Conservation (phyloP, 1,140 invertebrate species). For the Lepidurus packardi region DNA sequence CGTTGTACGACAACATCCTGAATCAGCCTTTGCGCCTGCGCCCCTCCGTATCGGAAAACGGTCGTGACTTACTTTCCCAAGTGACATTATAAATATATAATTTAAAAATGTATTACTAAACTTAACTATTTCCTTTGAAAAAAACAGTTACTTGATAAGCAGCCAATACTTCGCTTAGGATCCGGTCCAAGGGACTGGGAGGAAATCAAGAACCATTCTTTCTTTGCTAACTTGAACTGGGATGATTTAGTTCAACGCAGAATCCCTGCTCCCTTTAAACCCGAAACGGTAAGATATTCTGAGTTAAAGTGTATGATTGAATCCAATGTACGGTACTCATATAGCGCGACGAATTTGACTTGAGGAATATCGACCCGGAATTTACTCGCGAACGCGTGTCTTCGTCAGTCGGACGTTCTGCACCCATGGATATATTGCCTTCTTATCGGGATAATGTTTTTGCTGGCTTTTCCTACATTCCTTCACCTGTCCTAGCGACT, state of each 20-base stretch:
- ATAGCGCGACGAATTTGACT: conserved; percentile 51
- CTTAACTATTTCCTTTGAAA: conserved; percentile 25
- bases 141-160: conserved; percentile 54
- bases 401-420: conserved; percentile 39
- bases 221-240: conserved; percentile 56
- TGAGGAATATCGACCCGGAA: conserved; percentile 56
- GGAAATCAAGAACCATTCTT: conserved; percentile 53
- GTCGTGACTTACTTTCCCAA: conserved; percentile 49
- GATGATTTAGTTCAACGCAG: conserved; percentile 50
- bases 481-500: conserved; percentile 38
- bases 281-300: conserved; percentile 51
- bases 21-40: conserved; percentile 51
- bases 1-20: conserved; percentile 59
- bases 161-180: conserved; percentile 52
- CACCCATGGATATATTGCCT: conserved; percentile 32
- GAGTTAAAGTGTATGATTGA: background rate
- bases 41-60: conserved; percentile 48
- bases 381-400: conserved; percentile 55
- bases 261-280: conserved; percentile 55
- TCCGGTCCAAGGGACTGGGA: conserved; percentile 49
- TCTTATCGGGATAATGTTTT: conserved; percentile 48
- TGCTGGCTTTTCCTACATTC: conserved; percentile 54
- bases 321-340: background rate
- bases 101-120: background rate
- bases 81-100: conserved; percentile 40